These are phyloP conservation scores for Diarsia dahlii DNA, from an alignment of 2,888 invertebrate genomes.

Conservation along the genomic window DNA sequence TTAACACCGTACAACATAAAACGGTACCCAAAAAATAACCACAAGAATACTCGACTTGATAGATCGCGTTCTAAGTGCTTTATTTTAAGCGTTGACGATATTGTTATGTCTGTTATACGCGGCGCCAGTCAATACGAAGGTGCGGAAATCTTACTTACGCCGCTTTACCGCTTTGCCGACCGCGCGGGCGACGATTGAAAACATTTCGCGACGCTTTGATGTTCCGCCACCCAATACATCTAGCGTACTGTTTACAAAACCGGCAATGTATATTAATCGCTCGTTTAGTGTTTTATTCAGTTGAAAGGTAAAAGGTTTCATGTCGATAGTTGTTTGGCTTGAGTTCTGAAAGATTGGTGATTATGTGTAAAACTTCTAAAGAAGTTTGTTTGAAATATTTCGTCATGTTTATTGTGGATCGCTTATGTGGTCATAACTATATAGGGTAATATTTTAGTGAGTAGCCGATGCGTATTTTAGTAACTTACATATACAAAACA, in stretches of 20 bases:
- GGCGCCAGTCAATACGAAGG: slow-evolving; percentile 80
- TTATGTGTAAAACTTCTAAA: slow-evolving; percentile 53
- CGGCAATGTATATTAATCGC: slow-evolving; percentile 70
- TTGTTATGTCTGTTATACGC: slow-evolving; percentile 81
- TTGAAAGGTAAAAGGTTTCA: slow-evolving; percentile 65
- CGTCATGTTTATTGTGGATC: slow-evolving; percentile 42
- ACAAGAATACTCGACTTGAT: slow-evolving; percentile 70
- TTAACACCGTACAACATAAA: slow-evolving; percentile 1
- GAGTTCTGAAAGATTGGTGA: slow-evolving; percentile 60
- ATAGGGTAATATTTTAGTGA: slow-evolving; percentile 20
- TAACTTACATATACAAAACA: not conserved
- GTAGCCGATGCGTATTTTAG: not conserved
- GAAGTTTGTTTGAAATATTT: slow-evolving; percentile 58
- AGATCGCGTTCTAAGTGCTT: slow-evolving; percentile 84
- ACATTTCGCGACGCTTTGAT: slow-evolving; percentile 72
- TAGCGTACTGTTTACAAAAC: slow-evolving; percentile 66
- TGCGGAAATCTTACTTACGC: slow-evolving; percentile 73
- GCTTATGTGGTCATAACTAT: slow-evolving; percentile 28
- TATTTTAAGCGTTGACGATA: slow-evolving; percentile 80
- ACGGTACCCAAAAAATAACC: slow-evolving; percentile 55
- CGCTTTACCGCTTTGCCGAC: slow-evolving; percentile 44
- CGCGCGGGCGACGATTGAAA: slow-evolving; percentile 68
- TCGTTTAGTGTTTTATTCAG: slow-evolving; percentile 67
- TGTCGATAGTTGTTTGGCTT: slow-evolving; percentile 55
- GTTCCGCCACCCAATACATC: slow-evolving; percentile 65